Conservation (phyloP, 2,888 invertebrate species). For the Congeria kusceri region DNA sequence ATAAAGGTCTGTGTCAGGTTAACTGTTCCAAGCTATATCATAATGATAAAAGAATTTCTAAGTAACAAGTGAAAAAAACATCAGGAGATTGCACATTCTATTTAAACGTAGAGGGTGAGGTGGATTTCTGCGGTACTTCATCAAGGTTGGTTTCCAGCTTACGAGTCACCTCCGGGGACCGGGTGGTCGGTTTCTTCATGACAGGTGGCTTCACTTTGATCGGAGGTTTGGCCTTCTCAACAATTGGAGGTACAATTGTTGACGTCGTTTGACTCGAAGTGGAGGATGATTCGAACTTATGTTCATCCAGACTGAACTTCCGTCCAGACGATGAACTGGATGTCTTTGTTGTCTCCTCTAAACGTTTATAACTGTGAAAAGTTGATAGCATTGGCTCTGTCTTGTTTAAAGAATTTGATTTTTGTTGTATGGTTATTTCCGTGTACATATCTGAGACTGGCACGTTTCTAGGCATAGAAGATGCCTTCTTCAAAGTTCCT, state of each 20-base stretch:
- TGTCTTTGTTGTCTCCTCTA: slow-evolving; percentile 23
- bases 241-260: slow-evolving; percentile 76
- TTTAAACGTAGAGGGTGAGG: slow-evolving; percentile 49
- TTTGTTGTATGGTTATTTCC: slow-evolving; percentile 22
- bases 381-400: slow-evolving; percentile 52
- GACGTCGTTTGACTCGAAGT: slow-evolving; percentile 1
- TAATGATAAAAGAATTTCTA: too few species aligned
- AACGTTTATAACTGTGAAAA: slow-evolving; percentile 33
- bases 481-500: slow-evolving; percentile 90
- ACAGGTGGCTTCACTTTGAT: slow-evolving; percentile 92
- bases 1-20: too few species aligned
- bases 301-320: slow-evolving; percentile 61
- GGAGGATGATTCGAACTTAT: slow-evolving; percentile 31
- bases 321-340: slow-evolving; percentile 27
- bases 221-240: slow-evolving; percentile 83
- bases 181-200: slow-evolving; percentile 87
- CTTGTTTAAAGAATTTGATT: slow-evolving; percentile 14
- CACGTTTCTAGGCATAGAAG: slow-evolving; percentile 73
- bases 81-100: neutral
- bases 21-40: too few species aligned
- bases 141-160: slow-evolving; percentile 65
- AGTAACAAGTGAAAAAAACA: too few species aligned
- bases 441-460: slow-evolving; percentile 44
- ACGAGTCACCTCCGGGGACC: slow-evolving; percentile 67
- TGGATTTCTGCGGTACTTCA: slow-evolving; percentile 40